Evolutionary conservation across 2,888 invertebrate species (phyloP), one percentile per base, ranked within the genome.

Genomic region (Mantis religiosa): DNA sequence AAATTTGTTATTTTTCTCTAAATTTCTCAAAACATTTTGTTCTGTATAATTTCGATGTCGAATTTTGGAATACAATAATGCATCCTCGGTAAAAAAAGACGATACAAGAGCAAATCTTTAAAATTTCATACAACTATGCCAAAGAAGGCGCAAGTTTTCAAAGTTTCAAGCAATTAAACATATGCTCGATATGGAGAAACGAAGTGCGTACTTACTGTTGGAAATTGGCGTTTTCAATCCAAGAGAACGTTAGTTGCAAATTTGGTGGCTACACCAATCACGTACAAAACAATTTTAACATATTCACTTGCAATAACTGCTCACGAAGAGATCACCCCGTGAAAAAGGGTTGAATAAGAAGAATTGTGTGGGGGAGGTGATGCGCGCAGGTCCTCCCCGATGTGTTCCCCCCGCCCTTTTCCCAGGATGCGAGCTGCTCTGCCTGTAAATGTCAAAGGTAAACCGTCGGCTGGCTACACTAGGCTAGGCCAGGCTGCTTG

Each of bases 361-460:
- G 82, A 41, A 87, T 87, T 87, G 30, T 87, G 41, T 82, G 71
- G 28, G 86, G 25, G 28, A 54, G 12, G 86, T 25, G 81, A 41
- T 71, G 28, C 71, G 86, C 30, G 54, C 54, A 71, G 54, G 54
- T 71, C 54, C 54, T 71, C 54, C 54, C 54, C 54, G 54, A 71
- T 71, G 25, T 71, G 54, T 71, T 71, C 54, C 54, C 54, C 54
- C 54, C 54, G 54, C 54, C 54, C 54, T 71, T 71, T 71, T 71
- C 54, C 54, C 54, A 71, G 54, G 54, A 71, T 71, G 25, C 54
- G 54, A 71, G 54, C 54, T 20, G 54, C 54, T 71, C 54, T 71
- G 54, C 54, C 20, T 25, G 83, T 84, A 88, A 88, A 88, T 88
- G 88, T 88, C 88, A 88, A 88, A 88, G 88, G 88, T 88, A 88